A percentile compares a stretch with the other conserved stretches of the same genome.
phyloP scores from a whole-genome alignment of 2,888 invertebrate genomes.

The Pedicia rivosa region DNA sequence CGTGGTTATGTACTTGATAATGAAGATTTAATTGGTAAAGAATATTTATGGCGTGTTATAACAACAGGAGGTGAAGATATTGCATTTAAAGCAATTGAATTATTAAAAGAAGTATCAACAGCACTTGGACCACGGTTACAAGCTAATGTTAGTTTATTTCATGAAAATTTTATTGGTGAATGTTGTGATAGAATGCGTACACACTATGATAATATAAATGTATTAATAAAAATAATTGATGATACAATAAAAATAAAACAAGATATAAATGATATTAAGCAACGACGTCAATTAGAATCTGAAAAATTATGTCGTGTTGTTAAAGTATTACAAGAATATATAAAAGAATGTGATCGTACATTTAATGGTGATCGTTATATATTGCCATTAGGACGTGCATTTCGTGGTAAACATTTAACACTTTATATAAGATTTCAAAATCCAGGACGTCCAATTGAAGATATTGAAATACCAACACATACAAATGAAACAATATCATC shows the following conservation, averaged over 20 bases:
- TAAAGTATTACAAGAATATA: conserved; percentile 87
- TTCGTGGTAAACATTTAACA: conserved; percentile 77
- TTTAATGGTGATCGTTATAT: conserved; percentile 78
- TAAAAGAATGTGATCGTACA: conserved; percentile 84
- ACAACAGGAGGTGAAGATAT: conserved; percentile 85
- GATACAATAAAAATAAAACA: conserved; percentile 16
- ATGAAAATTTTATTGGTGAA: conserved; percentile 81
- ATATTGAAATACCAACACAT: conserved; percentile 83
- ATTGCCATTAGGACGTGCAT: conserved; percentile 71
- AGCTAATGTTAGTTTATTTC: conserved; percentile 63
- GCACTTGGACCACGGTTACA: conserved; percentile 78
- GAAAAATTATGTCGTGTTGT: conserved; percentile 84
- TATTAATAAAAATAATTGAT: conserved; percentile 21
- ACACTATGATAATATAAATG: conserved; percentile 66
- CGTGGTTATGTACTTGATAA: conserved; percentile 80
- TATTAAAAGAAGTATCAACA: conserved; percentile 85
- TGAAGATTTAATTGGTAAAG: conserved; percentile 86
- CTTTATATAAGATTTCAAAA: conserved; percentile 77
- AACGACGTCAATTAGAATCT: conserved; percentile 38
- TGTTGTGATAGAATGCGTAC: conserved; percentile 81
- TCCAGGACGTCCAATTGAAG: conserved; percentile 76
- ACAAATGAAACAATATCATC: conserved; percentile 86
- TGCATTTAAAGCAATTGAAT: conserved; percentile 77
- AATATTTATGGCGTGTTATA: conserved; percentile 91
- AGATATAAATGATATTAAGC: conserved; percentile 24